phyloP scores from a whole-genome alignment of 2,888 invertebrate species.

The Epirrhoe alternata region DNA sequence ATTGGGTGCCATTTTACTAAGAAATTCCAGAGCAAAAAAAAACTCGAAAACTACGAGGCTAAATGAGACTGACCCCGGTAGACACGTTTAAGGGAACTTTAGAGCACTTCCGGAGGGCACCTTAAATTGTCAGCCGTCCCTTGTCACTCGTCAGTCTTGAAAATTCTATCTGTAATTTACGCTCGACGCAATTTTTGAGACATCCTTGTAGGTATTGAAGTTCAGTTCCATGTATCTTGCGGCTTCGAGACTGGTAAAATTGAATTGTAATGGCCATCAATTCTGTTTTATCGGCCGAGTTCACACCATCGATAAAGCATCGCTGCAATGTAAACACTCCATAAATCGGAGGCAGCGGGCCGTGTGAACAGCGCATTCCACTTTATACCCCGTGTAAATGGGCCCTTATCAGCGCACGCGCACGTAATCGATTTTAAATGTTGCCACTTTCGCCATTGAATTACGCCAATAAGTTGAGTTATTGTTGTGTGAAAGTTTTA shows the following conservation, averaged over 20 bases:
- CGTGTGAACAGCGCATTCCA: constrained; percentile 61
- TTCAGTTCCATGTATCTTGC: too few relatives aligned
- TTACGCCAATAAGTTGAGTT: constrained; percentile 36
- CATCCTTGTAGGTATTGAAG: too few relatives aligned
- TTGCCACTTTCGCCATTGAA: constrained; percentile 47
- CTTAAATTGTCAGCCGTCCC: too few relatives aligned
- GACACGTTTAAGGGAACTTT: too few relatives aligned
- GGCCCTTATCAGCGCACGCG: constrained; percentile 49
- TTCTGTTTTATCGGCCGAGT: constrained; percentile 27
- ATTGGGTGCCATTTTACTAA: too few relatives aligned
- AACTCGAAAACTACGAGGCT: too few relatives aligned
- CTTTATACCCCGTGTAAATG: constrained; percentile 53
- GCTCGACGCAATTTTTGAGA: too few relatives aligned
- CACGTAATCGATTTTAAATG: constrained; percentile 51
- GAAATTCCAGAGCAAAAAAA: too few relatives aligned
- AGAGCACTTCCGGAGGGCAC: too few relatives aligned
- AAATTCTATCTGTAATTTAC: too few relatives aligned
- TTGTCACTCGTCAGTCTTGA: too few relatives aligned
- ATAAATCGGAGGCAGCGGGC: constrained; percentile 46
- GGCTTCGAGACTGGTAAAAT: neutral
- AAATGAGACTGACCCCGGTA: too few relatives aligned
- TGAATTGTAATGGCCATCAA: constrained; percentile 26
- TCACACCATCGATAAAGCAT: constrained; percentile 38
- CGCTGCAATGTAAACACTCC: constrained; percentile 37
- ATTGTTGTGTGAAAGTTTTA: constrained; percentile 38